Evolutionary conservation across 2,113 vertebrate genomes (phyloP).

Genomic region (Periophthalmus modestus): DNA sequence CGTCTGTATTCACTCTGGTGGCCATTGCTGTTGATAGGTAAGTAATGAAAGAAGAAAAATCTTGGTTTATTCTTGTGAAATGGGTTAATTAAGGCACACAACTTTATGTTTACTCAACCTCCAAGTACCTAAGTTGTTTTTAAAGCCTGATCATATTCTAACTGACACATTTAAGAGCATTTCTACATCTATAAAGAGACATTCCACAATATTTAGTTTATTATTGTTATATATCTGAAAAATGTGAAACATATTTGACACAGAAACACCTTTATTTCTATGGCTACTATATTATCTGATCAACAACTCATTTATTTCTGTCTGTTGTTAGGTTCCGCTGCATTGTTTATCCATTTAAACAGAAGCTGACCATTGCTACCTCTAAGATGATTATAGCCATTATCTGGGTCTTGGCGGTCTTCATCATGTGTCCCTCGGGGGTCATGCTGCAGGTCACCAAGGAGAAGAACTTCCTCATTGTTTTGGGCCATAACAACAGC

Average conservation of each 20-base stretch:
- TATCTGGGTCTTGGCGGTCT: constrained; percentile 87
- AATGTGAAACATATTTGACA: not conserved
- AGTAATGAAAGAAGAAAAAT: not conserved
- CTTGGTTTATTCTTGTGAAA: too few species aligned
- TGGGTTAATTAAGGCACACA: not conserved
- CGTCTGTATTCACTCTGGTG: constrained; percentile 90
- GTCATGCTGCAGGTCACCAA: constrained; percentile 87
- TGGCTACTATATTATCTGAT: not conserved
- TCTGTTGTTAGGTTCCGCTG: constrained; percentile 82
- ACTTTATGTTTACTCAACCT: not conserved
- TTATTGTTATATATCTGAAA: too few species aligned
- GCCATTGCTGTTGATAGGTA: constrained; percentile 90
- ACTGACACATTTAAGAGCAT: not conserved
- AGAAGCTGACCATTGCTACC: constrained; percentile 81
- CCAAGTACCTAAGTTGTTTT: not conserved
- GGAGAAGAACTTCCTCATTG: constrained; percentile 80
- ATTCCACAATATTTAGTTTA: too few species aligned
- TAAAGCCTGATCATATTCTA: not conserved
- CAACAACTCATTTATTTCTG: not conserved
- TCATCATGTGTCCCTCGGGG: constrained; percentile 88
- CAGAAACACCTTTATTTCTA: not conserved
- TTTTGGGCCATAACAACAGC: constrained; percentile 67
- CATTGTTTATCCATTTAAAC: constrained; percentile 89
- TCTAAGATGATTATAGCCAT: constrained; percentile 77
- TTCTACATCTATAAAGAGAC: too few species aligned